Percentiles rank a stretch among this genome's conserved stretches.
Conservation (phyloP, 2,113 vertebrate species). For the Rhinolophus sinicus region DNA sequence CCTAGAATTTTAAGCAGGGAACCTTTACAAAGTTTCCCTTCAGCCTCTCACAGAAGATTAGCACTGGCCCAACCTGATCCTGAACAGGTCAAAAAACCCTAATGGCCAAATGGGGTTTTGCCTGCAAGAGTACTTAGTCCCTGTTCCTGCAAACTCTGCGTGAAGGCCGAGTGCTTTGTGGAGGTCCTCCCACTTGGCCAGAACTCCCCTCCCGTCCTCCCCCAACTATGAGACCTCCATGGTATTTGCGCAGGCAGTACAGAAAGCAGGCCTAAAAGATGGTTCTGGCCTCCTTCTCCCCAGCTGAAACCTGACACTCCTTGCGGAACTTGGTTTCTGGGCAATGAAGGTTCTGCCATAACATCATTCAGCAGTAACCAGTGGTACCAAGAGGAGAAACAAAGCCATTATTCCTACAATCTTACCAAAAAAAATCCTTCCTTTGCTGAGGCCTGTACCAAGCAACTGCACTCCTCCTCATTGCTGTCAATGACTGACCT, state of each 20-base stretch:
- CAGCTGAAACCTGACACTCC: conserved; percentile 14
- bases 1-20: conserved; percentile 28
- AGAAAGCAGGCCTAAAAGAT: background rate
- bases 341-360: background rate
- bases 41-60: conserved; percentile 18
- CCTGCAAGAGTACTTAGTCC: background rate
- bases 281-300: background rate
- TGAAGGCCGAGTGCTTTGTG: background rate
- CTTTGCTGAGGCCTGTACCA: background rate
- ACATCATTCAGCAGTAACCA: conserved; percentile 27
- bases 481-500: background rate
- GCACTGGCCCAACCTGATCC: background rate
- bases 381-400: conserved; percentile 21
- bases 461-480: background rate
- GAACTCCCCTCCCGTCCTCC: background rate
- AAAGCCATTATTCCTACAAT: conserved; percentile 30
- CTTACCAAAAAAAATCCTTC: background rate
- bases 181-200: background rate
- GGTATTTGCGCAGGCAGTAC: background rate
- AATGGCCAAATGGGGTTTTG: conserved; percentile 13
- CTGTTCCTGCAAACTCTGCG: background rate
- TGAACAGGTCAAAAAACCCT: background rate
- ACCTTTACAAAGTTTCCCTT: conserved; percentile 13
- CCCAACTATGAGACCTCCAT: background rate
- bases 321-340: conserved; percentile 46